A percentile compares a stretch with the other conserved stretches of the same genome.
Conservation (phyloP, 2,888 invertebrate species). For the Drosophila emarginata region DNA sequence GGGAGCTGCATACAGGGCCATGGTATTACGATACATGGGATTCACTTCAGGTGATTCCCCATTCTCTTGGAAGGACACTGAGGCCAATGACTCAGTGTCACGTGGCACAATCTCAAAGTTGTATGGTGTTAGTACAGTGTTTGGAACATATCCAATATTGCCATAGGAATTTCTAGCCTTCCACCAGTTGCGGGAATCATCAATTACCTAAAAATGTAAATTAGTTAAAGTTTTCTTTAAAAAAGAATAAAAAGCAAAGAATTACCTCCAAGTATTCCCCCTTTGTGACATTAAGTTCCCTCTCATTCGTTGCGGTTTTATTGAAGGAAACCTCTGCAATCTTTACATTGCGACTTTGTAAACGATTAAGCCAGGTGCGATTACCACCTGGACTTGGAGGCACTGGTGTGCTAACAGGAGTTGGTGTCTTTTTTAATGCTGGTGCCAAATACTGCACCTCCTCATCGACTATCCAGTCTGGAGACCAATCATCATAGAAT, state of each 20-base stretch:
- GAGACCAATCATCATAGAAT: conserved; percentile 98
- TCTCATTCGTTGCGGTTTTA: conserved; percentile 97
- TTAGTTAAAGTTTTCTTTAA: conserved; percentile 8
- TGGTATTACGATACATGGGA: conserved; percentile 63
- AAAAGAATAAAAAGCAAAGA: conserved; percentile 7
- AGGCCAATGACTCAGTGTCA: conserved; percentile 76
- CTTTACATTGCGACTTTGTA: conserved; percentile 87
- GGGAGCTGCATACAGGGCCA: conserved; percentile 55
- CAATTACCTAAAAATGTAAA: conserved; percentile 88
- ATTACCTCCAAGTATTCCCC: conserved; percentile 97
- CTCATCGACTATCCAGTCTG: conserved; percentile 92
- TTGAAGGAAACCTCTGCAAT: conserved; percentile 96
- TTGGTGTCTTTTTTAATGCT: conserved; percentile 68
- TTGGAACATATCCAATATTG: conserved; percentile 96
- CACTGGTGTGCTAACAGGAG: conserved; percentile 26
- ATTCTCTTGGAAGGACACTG: conserved; percentile 50
- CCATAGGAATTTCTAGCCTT: conserved; percentile 94
- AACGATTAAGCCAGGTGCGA: conserved; percentile 87
- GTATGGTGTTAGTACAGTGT: conserved; percentile 93
- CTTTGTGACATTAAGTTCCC: conserved; percentile 96
- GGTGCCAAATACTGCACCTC: conserved; percentile 84
- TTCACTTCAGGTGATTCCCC: conserved; percentile 47
- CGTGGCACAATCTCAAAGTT: conserved; percentile 77
- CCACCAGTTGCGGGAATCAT: conserved; percentile 99
- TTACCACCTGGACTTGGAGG: conserved; percentile 55